Evolutionary conservation across 2,888 invertebrate species (phyloP).

Genomic region (Ormia ochracea): DNA sequence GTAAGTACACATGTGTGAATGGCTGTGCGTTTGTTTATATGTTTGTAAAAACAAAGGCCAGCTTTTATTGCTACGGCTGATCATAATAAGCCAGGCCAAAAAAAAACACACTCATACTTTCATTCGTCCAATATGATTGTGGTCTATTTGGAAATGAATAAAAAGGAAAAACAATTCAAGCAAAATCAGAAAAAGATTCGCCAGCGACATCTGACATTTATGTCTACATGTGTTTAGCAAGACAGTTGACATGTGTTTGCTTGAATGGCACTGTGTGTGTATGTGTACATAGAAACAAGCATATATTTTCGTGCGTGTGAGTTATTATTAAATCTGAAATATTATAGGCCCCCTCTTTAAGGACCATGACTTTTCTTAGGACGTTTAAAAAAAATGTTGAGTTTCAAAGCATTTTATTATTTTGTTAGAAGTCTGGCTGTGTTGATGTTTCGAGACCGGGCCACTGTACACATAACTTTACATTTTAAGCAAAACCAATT

Average conservation of each 20-base stretch:
- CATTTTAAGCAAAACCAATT: too few species aligned
- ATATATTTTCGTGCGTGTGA: neutral
- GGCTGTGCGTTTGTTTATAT: neutral
- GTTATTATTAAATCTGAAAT: too few species aligned
- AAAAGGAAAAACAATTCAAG: constrained; percentile 24
- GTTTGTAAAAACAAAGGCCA: neutral
- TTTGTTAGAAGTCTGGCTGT: too few species aligned
- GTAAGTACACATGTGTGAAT: neutral
- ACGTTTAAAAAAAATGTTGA: too few species aligned
- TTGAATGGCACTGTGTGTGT: constrained; percentile 15
- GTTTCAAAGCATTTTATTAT: too few species aligned
- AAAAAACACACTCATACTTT: neutral
- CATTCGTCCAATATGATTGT: constrained; percentile 39
- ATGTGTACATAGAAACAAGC: too few species aligned
- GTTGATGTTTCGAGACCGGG: too few species aligned
- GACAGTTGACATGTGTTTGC: constrained; percentile 73
- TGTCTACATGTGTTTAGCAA: constrained; percentile 76
- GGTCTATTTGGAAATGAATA: constrained; percentile 54
- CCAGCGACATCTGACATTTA: constrained; percentile 70
- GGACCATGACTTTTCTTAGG: too few species aligned
- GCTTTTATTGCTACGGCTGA: constrained; percentile 37
- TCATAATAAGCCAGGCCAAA: constrained; percentile 22
- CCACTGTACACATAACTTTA: too few species aligned
- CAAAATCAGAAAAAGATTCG: constrained; percentile 42
- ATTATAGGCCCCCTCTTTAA: too few species aligned